Conservation (phyloP, 2,888 invertebrate species). For the Tribolium freemani region DNA sequence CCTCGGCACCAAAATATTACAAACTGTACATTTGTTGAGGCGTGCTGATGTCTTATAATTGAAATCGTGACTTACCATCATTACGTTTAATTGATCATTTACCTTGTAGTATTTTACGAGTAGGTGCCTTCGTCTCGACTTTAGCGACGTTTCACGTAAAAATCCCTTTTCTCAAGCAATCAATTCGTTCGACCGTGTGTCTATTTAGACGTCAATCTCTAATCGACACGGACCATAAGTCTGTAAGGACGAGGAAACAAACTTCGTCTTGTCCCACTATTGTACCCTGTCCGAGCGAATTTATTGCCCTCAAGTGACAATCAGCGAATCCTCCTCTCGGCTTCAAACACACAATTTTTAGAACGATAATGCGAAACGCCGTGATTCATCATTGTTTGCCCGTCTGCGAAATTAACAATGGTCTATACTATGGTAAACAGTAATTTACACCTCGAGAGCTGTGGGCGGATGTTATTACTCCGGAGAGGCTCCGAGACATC, state of each 20-base stretch:
- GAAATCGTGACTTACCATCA: constrained; percentile 49
- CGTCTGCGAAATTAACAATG: constrained; percentile 43
- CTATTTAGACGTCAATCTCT: constrained; percentile 53
- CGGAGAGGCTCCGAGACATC: constrained; percentile 30
- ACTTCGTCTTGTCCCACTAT: constrained; percentile 38
- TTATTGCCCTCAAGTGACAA: constrained; percentile 33
- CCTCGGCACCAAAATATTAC: constrained; percentile 24
- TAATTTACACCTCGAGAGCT: constrained; percentile 52
- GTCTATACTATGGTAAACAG: constrained; percentile 50
- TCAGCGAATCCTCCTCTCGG: constrained; percentile 23
- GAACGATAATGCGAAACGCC: constrained; percentile 32
- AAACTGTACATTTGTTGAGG: constrained; percentile 30
- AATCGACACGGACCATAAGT: constrained; percentile 52
- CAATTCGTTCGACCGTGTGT: constrained; percentile 46
- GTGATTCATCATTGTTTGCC: constrained; percentile 44
- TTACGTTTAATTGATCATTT: constrained; percentile 46
- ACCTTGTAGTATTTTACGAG: constrained; percentile 40
- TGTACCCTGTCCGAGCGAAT: constrained; percentile 33
- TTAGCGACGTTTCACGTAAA: constrained; percentile 25
- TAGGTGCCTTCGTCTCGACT: constrained; percentile 32
- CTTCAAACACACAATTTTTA: constrained; percentile 33
- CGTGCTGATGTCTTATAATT: constrained; percentile 45
- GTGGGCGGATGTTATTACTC: constrained; percentile 51
- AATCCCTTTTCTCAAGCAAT: constrained; percentile 41
- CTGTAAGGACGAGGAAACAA: constrained; percentile 38